These are phyloP conservation scores for Macrosteles quadrilineatus DNA, from an alignment of 1,140 invertebrate species.

Conservation along the genomic window DNA sequence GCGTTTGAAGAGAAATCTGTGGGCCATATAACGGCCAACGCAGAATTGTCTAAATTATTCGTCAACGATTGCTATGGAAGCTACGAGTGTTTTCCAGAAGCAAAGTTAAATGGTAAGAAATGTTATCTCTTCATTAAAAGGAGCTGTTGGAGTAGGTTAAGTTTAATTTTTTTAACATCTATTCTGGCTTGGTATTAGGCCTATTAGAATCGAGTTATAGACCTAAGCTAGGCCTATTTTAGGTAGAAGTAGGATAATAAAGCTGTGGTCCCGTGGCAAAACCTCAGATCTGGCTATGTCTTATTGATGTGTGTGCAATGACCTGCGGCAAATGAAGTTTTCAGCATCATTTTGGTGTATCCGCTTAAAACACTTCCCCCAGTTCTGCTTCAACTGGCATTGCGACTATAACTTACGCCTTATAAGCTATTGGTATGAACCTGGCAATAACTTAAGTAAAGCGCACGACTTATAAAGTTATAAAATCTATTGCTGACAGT, in stretches of 20 bases:
- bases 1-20: slow-evolving; percentile 69
- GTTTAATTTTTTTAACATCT: neutral
- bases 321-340: no score
- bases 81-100: slow-evolving; percentile 68
- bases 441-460: no score
- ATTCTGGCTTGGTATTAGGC: neutral
- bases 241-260: neutral
- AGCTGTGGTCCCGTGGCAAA: neutral
- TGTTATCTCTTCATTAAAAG: slow-evolving; percentile 59
- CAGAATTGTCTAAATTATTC: slow-evolving; percentile 62
- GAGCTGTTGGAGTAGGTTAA: slow-evolving; percentile 8
- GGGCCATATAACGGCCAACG: slow-evolving; percentile 60
- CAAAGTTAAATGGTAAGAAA: slow-evolving; percentile 66
- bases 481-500: no score
- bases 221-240: neutral
- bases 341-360: no score
- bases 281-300: neutral
- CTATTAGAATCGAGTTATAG: neutral
- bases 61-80: slow-evolving; percentile 88
- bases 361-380: no score
- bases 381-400: no score
- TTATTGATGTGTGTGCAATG: no score
- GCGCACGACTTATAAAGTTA: no score
- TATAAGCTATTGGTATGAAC: no score
- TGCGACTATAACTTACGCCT: no score